A percentile compares a stretch with the other conserved stretches of the same genome.
phyloP scores from a whole-genome alignment of 2,113 vertebrate species.

The Chloropsis hardwickii region DNA sequence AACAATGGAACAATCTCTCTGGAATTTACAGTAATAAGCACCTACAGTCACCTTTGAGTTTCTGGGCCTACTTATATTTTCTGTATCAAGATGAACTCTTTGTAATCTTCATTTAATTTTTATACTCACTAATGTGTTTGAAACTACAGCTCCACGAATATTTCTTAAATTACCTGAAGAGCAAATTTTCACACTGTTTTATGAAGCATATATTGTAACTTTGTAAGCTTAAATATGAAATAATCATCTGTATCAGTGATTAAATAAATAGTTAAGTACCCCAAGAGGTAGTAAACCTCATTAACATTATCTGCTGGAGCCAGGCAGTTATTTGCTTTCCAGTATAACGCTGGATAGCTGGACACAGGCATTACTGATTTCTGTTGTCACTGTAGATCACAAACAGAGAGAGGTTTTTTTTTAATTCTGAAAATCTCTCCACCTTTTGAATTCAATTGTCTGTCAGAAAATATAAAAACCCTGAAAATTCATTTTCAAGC shows the following conservation, averaged over 20 bases:
- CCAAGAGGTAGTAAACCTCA: neutral
- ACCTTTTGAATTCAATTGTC: neutral
- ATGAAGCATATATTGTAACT: neutral
- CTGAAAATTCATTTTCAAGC: neutral
- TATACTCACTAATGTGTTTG: neutral
- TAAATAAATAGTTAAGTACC: neutral
- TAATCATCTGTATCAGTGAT: neutral
- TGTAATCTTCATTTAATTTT: neutral
- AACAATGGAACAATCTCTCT: neutral
- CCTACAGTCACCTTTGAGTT: neutral
- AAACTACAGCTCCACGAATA: neutral
- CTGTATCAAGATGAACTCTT: neutral
- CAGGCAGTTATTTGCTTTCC: neutral
- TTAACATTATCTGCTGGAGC: neutral
- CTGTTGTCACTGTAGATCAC: neutral
- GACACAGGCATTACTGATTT: neutral
- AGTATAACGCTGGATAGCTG: neutral
- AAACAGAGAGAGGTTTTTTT: neutral
- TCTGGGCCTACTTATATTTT: neutral
- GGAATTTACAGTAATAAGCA: neutral
- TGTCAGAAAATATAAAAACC: neutral
- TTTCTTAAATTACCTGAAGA: neutral
- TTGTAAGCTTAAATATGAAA: neutral
- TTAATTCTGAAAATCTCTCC: neutral
- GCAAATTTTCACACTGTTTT: neutral